Conservation (phyloP, 2,888 invertebrate species). For the Steinernema scapterisci region DNA sequence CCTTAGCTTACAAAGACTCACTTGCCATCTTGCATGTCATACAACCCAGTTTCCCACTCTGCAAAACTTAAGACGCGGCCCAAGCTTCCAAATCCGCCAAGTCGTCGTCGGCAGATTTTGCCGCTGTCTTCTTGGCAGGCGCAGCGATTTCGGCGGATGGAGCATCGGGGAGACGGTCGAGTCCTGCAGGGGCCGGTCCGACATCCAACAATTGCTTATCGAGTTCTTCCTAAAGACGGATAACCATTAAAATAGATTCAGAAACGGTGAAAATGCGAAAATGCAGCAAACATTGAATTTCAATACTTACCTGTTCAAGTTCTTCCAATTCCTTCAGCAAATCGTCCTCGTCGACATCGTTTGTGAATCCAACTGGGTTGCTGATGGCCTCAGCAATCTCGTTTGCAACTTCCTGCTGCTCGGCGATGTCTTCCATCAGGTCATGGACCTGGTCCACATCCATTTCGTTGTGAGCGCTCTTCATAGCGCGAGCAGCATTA, state of each 20-base stretch:
- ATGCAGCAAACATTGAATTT: background rate
- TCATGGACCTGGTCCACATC: conserved; percentile 79
- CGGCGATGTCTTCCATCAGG: conserved; percentile 80
- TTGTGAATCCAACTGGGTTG: conserved; percentile 90
- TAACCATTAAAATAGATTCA: no score
- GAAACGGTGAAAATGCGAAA: no score
- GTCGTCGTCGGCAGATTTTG: background rate
- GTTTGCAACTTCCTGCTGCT: conserved; percentile 95
- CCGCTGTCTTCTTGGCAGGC: no score
- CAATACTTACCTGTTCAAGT: conserved; percentile 67
- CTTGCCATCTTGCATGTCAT: no score
- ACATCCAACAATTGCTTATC: conserved; percentile 69
- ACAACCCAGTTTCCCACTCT: no score
- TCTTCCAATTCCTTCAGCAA: conserved; percentile 71
- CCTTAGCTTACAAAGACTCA: no score
- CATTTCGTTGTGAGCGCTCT: conserved; percentile 90
- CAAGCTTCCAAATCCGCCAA: background rate
- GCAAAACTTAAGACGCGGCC: no score
- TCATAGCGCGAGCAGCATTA: conserved; percentile 91
- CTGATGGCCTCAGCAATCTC: conserved; percentile 99
- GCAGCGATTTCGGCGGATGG: no score
- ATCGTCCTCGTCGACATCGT: conserved; percentile 78
- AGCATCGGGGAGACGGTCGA: conserved; percentile 47
- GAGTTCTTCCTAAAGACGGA: conserved; percentile 68
- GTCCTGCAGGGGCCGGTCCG: conserved; percentile 46